Evolutionary conservation across 2,797 vertebrate species (phyloP).

Genomic region (Muscicapa comitata): DNA sequence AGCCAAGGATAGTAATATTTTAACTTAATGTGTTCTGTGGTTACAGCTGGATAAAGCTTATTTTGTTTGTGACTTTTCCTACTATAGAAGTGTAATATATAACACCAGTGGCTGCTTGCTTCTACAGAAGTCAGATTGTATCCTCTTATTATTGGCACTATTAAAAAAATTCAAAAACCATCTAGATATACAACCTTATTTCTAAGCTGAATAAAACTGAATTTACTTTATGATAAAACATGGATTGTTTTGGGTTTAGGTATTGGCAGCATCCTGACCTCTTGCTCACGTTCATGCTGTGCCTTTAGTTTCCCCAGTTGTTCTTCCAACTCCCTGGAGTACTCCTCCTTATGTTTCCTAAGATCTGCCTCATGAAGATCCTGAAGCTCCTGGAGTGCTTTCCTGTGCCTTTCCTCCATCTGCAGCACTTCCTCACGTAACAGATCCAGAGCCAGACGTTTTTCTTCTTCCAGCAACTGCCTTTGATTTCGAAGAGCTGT

Average conservation of each 20-base stretch:
- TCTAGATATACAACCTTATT: background rate
- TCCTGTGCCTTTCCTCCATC: constrained; percentile 80
- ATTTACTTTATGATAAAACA: background rate
- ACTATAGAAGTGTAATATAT: background rate
- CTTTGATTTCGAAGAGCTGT: constrained; percentile 59
- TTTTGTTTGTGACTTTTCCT: background rate
- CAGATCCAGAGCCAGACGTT: constrained; percentile 51
- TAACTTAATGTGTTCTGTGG: background rate
- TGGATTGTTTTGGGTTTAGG: background rate
- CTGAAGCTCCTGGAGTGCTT: constrained; percentile 75
- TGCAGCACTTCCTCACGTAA: constrained; percentile 73
- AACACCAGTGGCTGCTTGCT: background rate
- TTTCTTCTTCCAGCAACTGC: constrained; percentile 62
- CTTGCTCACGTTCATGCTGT: constrained; percentile 72
- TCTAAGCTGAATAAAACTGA: background rate
- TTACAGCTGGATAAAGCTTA: background rate
- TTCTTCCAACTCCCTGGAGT: constrained; percentile 62
- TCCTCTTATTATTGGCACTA: background rate
- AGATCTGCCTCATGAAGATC: constrained; percentile 67
- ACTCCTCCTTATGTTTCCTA: constrained; percentile 26
- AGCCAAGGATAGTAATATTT: background rate
- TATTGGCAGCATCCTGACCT: constrained; percentile 58
- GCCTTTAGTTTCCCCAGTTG: constrained; percentile 39
- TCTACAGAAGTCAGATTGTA: background rate
- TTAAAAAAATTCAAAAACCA: background rate